Percentiles rank a stretch among this genome's conserved stretches.
phyloP scores from a whole-genome alignment of 2,888 invertebrate species.

The Trilocha varians region DNA sequence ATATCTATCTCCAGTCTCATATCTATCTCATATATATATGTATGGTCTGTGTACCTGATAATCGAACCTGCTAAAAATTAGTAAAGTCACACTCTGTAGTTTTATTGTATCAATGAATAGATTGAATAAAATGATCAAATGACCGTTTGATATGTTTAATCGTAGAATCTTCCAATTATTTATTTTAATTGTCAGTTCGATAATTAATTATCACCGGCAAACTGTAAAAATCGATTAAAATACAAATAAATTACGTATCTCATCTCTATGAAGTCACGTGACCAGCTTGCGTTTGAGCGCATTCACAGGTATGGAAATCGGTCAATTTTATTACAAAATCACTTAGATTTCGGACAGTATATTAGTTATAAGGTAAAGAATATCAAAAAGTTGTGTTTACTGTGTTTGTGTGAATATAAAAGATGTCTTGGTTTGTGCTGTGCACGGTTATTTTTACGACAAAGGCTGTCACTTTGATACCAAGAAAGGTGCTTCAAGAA shows the following conservation, averaged over 20 bases:
- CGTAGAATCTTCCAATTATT: no score
- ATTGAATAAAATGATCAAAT: no score
- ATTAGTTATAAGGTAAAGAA: constrained; percentile 57
- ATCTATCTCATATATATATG: no score
- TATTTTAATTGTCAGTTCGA: not conserved
- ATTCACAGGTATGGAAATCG: constrained; percentile 78
- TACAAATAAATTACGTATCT: constrained; percentile 16
- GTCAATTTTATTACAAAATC: constrained; percentile 63
- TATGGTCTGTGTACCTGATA: no score
- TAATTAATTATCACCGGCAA: not conserved
- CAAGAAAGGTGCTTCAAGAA: constrained; percentile 79
- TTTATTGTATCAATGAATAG: no score
- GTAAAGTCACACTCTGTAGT: no score
- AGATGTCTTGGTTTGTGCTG: constrained; percentile 46
- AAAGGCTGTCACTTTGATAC: constrained; percentile 76
- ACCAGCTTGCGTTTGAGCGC: constrained; percentile 80
- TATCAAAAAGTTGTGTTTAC: constrained; percentile 25
- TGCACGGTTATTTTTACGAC: constrained; percentile 57
- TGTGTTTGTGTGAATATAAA: constrained; percentile 49
- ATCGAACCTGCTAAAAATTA: no score
- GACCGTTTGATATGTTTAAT: no score
- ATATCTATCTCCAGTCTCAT: no score
- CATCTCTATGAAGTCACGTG: constrained; percentile 75
- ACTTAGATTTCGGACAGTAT: constrained; percentile 45
- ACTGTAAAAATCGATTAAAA: not conserved